Evolutionary conservation across 2,888 invertebrate species (phyloP), one percentile per base, ranked within the genome.

Genomic region (Eueremaeus valkanovi): DNA sequence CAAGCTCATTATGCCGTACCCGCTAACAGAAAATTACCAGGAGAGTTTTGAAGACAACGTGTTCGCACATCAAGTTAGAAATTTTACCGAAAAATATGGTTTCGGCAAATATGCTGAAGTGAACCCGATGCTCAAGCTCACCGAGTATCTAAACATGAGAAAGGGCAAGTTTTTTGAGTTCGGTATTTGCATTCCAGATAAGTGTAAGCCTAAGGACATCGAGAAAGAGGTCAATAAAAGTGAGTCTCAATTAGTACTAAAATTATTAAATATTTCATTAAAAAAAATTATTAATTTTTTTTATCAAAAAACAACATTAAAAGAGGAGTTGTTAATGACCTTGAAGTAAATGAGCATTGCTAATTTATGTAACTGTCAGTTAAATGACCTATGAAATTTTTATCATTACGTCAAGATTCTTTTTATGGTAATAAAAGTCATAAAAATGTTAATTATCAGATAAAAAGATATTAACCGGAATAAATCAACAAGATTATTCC

Each of bases 121-220:
- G 18, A 75, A 75, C 33, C 72, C 75, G 0, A 40, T 72, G 9
- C 42, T 72, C 11, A 75, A 75, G 27, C 6, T 72, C 18, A 72
- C 70, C 0, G 75, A 75, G 31, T 51, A 40, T 8, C 33, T 75
- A 58, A 75, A 70, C 24, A 40, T 55, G 27, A 55, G 55, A 11
- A 29, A 61, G 1, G 75, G 75, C 6, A 70, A 55, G 11, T 31
- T 75, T 16, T 51, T 72, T 11, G 51, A 72, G 24, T 73, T 77
- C 31, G 77, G 75, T 18, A 58, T 77, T 36, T 77, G 77, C n/a
- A 55, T 77, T 11, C 77, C 77, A 16, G 58, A 72, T 21, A 58
- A 49, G 24, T 77, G 77, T 49, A n/a, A 42, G 16, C 72, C 73
- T 11, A 24, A 68, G 13, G 76, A 77, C 40, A 31, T 77, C 21